These are phyloP conservation scores for Globodera ellingtonae DNA, from an alignment of 1,140 invertebrate species.

Conservation along the genomic window DNA sequence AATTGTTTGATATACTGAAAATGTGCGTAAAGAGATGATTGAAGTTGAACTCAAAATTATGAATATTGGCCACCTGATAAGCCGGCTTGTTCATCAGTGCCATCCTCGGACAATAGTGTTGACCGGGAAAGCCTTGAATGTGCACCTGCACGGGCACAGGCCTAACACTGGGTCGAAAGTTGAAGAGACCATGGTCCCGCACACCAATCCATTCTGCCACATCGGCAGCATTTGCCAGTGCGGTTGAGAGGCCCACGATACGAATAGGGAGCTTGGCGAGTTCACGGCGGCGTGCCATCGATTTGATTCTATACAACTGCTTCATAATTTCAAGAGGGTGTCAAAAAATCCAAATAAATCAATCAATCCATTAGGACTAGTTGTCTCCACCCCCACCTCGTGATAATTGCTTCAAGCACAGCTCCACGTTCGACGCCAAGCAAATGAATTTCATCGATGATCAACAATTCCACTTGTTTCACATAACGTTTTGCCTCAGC, in stretches of 20 bases:
- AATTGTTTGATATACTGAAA: conserved; percentile 77
- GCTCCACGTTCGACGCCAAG: conserved; percentile 77
- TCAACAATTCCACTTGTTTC: conserved; percentile 83
- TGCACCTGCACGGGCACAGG: conserved; percentile 96
- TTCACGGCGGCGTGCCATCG: conserved; percentile 51
- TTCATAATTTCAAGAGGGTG: no score
- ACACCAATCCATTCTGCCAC: conserved; percentile 95
- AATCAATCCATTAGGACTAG: no score
- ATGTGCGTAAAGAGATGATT: background rate
- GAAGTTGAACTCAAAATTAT: background rate
- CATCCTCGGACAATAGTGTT: conserved; percentile 99
- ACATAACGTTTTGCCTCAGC: conserved; percentile 97
- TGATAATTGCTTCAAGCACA: conserved; percentile 75
- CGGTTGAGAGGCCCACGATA: conserved; percentile 92
- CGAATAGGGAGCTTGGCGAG: conserved; percentile 77
- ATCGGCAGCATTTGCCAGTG: conserved; percentile 93
- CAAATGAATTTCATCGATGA: conserved; percentile 98
- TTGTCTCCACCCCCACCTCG: conserved; percentile 71
- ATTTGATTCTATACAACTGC: conserved; percentile 70
- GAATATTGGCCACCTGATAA: conserved; percentile 73
- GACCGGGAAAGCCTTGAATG: conserved; percentile 86
- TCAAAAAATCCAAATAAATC: no score
- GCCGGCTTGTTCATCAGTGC: conserved; percentile 99
- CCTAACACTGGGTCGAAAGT: conserved; percentile 93
- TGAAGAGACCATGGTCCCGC: conserved; percentile 79